Conservation (phyloP, 2,113 vertebrate genomes). For the Ceratotherium simum region DNA sequence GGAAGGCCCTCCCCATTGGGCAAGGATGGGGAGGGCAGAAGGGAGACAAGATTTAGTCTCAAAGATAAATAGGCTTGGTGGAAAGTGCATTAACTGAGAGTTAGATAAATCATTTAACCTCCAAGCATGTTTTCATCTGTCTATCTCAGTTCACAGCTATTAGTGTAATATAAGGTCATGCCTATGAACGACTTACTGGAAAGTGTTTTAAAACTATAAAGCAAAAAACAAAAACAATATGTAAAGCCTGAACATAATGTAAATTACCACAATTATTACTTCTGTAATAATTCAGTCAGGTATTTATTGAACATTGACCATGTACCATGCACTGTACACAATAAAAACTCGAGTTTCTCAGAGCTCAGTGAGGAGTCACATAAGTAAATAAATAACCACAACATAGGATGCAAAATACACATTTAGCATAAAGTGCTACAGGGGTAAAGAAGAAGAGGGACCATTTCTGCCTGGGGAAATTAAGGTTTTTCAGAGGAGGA, state of each 20-base stretch:
- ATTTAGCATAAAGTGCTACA: not conserved
- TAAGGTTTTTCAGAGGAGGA: not conserved
- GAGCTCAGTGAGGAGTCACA: not conserved
- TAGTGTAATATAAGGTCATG: not conserved
- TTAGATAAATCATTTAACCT: not conserved
- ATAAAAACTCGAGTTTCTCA: not conserved
- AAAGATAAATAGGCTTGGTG: not conserved
- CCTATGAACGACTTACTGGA: not conserved
- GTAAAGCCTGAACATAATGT: not conserved
- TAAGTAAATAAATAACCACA: not conserved
- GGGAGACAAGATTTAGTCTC: not conserved
- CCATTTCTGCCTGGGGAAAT: not conserved
- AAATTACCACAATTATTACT: not conserved
- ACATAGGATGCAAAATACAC: not conserved
- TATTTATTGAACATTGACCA: not conserved
- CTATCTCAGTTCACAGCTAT: not conserved
- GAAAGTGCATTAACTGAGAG: not conserved
- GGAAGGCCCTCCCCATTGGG: not conserved
- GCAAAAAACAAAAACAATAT: not conserved
- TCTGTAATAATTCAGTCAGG: not conserved
- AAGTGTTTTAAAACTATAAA: slow-evolving; percentile 43
- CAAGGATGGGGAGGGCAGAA: not conserved
- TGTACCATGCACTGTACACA: not conserved
- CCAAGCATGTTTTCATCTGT: not conserved
- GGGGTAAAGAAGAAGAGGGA: not conserved